Conservation (phyloP, 30 jellyfish, hydroid and myxozoan genomes). For the Aurelia aurita complex sp. Pacific region DNA sequence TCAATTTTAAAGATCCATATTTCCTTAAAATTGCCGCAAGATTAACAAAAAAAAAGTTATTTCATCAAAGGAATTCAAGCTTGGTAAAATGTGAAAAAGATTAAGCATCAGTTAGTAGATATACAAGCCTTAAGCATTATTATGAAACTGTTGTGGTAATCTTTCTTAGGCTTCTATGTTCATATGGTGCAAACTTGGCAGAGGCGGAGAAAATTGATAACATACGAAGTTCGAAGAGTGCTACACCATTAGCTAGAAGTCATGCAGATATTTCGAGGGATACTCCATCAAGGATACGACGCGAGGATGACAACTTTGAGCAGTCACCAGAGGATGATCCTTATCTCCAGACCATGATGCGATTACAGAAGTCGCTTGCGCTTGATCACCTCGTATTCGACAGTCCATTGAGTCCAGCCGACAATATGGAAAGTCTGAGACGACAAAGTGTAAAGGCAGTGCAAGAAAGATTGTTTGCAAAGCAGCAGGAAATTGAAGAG, state of each 20-base stretch:
- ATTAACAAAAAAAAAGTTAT: no score
- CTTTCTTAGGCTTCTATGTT: slow-evolving; percentile 38
- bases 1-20: no score
- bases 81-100: no score
- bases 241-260: neutral
- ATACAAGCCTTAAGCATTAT: neutral
- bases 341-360: slow-evolving; percentile 27
- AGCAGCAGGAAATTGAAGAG: neutral
- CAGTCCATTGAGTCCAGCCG: slow-evolving; percentile 17
- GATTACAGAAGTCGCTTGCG: slow-evolving; percentile 28
- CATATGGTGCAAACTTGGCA: slow-evolving; percentile 50
- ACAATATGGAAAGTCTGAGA: slow-evolving; percentile 15
- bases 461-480: slow-evolving; percentile 16
- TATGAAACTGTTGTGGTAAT: no score
- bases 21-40: no score
- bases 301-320: neutral
- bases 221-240: slow-evolving; percentile 27
- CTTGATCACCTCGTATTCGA: slow-evolving; percentile 19
- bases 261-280: slow-evolving; percentile 1
- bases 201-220: slow-evolving; percentile 28
- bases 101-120: no score
- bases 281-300: neutral
- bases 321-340: slow-evolving; percentile 32
- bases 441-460: slow-evolving; percentile 12
- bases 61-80: no score